phyloP scores from a whole-genome alignment of 2,113 vertebrate species.

The Mormyrus iriodes region DNA sequence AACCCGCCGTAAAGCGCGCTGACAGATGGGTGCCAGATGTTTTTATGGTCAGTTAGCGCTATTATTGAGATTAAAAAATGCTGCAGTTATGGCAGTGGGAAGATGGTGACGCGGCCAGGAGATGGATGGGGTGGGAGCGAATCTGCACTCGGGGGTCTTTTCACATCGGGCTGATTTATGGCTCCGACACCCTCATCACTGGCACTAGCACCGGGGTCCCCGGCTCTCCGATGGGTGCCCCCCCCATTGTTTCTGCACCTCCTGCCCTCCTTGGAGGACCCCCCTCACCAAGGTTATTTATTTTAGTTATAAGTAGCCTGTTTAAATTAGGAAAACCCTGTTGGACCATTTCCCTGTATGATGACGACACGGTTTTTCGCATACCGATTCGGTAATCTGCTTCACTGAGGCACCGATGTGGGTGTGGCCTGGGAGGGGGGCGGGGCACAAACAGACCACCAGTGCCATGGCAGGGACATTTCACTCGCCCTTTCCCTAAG shows the following conservation, averaged over 20 bases:
- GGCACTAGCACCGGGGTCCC: background rate
- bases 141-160: background rate
- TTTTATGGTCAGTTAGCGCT: conserved; percentile 20
- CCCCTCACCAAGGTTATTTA: background rate
- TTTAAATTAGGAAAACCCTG: background rate
- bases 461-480: background rate
- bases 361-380: background rate
- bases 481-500: background rate
- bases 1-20: conserved; percentile 31
- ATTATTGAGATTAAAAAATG: conserved; percentile 33
- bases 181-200: background rate
- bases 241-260: background rate
- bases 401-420: background rate
- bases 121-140: conserved; percentile 1
- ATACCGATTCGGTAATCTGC: background rate
- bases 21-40: conserved; percentile 14
- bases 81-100: background rate
- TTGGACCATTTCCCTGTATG: background rate
- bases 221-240: background rate
- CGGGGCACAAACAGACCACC: background rate
- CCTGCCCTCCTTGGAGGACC: background rate
- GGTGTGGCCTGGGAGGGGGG: background rate
- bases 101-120: background rate
- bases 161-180: conserved; percentile 23
- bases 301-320: background rate